Conservation (phyloP, 1,140 invertebrate species). For the Thereuonema tuberculata region DNA sequence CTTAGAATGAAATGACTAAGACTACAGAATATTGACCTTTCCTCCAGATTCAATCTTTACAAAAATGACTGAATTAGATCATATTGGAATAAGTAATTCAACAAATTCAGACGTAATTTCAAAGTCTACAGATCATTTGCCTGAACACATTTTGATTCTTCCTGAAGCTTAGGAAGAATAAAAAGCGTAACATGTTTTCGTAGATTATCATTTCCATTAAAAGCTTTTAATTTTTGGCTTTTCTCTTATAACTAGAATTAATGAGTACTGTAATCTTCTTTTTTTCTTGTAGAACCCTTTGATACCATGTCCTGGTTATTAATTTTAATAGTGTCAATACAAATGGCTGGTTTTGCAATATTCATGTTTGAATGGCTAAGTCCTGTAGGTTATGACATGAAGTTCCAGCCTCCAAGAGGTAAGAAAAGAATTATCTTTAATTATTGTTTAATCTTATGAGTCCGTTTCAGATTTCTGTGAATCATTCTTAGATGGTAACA, state of each 20-base stretch:
- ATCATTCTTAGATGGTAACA: not conserved
- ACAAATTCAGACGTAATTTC: too few relatives aligned
- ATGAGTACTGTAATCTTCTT: constrained; percentile 7
- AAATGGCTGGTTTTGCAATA: constrained; percentile 89
- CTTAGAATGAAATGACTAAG: too few relatives aligned
- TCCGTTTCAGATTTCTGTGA: not conserved
- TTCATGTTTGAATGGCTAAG: constrained; percentile 96
- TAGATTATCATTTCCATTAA: not conserved
- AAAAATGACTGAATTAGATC: too few relatives aligned
- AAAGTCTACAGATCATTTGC: too few relatives aligned
- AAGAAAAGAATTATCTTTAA: constrained; percentile 13
- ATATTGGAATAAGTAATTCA: too few relatives aligned
- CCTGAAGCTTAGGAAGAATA: not conserved
- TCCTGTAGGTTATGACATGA: constrained; percentile 85
- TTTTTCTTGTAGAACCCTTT: constrained; percentile 67
- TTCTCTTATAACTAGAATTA: not conserved
- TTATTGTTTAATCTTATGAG: too few relatives aligned
- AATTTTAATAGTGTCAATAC: constrained; percentile 89
- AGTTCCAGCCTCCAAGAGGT: constrained; percentile 35
- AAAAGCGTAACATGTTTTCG: not conserved
- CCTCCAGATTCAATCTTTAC: too few relatives aligned
- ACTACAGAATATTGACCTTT: too few relatives aligned
- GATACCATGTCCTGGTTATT: constrained; percentile 96
- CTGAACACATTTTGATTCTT: not conserved
- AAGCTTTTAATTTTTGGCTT: not conserved